Evolutionary conservation across 2,797 vertebrate species (phyloP).

Genomic region (Clarias laeviceps): DNA sequence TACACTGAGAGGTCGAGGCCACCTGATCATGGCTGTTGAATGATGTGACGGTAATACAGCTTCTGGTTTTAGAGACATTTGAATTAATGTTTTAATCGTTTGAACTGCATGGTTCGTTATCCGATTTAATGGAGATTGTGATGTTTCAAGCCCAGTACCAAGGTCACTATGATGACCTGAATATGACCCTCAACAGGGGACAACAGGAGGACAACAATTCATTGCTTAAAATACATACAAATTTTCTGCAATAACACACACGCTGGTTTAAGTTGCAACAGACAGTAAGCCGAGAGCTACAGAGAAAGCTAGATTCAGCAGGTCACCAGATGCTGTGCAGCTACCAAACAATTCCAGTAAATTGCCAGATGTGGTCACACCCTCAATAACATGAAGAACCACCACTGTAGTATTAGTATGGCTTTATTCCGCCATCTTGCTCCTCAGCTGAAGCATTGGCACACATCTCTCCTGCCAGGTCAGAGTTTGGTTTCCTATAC

Average conservation of each 20-base stretch:
- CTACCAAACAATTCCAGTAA: background rate
- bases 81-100: background rate
- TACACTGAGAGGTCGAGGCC: background rate
- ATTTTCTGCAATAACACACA: background rate
- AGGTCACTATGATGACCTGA: background rate
- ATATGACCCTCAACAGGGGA: background rate
- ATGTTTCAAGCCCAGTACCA: background rate
- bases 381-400: background rate
- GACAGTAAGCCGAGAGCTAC: background rate
- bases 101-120: background rate
- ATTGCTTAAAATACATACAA: background rate
- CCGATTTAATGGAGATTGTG: background rate
- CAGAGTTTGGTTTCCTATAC: background rate
- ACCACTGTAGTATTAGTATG: background rate
- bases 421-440: background rate
- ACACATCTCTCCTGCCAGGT: background rate
- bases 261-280: background rate
- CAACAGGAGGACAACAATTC: background rate
- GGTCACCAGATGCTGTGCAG: background rate
- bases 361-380: background rate
- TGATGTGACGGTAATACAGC: background rate
- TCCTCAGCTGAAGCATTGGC: background rate
- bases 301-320: background rate
- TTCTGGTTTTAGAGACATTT: background rate
- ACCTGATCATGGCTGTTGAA: background rate